Conservation (phyloP, 2,113 vertebrate genomes). For the Prunella himalayana region DNA sequence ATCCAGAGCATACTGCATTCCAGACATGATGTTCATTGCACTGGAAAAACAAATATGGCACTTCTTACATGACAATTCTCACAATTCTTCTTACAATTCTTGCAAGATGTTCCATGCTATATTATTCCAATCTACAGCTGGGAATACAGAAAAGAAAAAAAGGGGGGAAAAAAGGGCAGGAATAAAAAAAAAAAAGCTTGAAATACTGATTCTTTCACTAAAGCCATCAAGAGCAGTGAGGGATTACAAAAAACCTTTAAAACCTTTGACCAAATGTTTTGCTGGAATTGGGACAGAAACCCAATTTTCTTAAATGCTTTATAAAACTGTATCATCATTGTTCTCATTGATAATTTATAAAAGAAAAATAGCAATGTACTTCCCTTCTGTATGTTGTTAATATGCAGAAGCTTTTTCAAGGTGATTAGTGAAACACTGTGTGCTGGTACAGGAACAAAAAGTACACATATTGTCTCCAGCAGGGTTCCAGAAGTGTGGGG, state of each 20-base stretch:
- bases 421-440: background rate
- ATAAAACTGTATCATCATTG: background rate
- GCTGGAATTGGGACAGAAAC: background rate
- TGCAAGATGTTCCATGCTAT: background rate
- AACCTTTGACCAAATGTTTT: background rate
- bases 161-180: fast-evolving
- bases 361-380: background rate
- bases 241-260: background rate
- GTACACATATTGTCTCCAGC: background rate
- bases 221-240: background rate
- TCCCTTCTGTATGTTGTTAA: background rate
- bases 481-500: background rate
- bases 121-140: background rate
- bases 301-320: background rate
- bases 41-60: background rate
- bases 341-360: background rate
- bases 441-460: background rate
- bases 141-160: background rate
- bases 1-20: background rate
- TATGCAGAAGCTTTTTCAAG: background rate
- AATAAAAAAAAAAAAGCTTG: background rate
- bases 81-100: no score
- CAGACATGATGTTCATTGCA: background rate
- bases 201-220: background rate
- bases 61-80: background rate